A percentile compares a stretch with the other conserved stretches of the same genome.
These are phyloP conservation scores for Rhabdophis nuchalis DNA, from an alignment of 2,797 vertebrate genomes.

Conservation along the genomic window DNA sequence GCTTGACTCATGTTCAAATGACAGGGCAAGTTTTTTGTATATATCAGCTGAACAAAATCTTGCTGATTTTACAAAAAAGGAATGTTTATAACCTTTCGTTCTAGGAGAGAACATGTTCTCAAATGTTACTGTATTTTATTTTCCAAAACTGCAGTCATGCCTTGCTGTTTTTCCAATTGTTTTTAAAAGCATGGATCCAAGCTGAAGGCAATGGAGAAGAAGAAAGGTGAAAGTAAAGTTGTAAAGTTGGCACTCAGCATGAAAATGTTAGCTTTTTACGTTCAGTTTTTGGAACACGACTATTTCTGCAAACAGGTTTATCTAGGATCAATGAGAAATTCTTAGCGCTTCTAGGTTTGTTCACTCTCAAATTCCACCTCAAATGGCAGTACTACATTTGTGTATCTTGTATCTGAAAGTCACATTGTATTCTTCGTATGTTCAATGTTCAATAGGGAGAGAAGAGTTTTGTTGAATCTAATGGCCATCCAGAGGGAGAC, in stretches of 20 bases:
- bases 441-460: not conserved
- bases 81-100: not conserved
- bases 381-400: not conserved
- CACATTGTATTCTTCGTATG: no score
- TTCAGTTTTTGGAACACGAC: not conserved
- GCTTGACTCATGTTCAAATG: not conserved
- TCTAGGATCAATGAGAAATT: not conserved
- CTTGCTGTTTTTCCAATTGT: not conserved
- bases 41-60: not conserved
- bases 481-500: not conserved
- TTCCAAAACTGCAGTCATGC: not conserved
- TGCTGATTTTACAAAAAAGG: not conserved
- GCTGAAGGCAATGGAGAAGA: not conserved
- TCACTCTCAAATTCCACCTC: not conserved
- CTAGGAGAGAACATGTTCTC: not conserved
- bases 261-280: not conserved
- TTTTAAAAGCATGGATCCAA: not conserved
- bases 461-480: not conserved
- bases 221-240: not conserved
- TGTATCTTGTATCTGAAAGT: not conserved
- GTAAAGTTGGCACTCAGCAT: not conserved
- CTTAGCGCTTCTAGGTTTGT: not conserved
- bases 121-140: not conserved
- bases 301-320: not conserved
- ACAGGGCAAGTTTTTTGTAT: not conserved